phyloP scores from a whole-genome alignment of 2,113 vertebrate genomes.

The Gallinago paraguaiae region DNA sequence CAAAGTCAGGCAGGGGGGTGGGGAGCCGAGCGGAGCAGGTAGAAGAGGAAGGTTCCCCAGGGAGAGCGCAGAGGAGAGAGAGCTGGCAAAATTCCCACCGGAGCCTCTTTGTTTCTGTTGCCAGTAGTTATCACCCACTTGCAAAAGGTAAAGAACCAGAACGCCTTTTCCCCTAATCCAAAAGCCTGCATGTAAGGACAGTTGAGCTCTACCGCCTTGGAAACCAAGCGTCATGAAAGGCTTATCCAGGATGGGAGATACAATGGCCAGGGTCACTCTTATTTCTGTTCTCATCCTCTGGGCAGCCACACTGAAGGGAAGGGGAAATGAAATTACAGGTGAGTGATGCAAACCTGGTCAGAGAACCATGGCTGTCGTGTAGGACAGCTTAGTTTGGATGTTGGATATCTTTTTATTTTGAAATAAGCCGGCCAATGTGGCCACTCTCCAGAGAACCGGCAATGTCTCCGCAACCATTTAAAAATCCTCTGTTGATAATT shows the following conservation, averaged over 20 bases:
- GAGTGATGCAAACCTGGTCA: background rate
- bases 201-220: background rate
- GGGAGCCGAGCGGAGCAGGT: background rate
- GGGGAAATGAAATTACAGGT: slow-evolving; percentile 57
- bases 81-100: background rate
- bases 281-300: slow-evolving; percentile 26
- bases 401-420: background rate
- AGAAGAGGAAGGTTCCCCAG: background rate
- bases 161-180: background rate
- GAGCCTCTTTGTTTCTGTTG: slow-evolving; percentile 43
- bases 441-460: background rate
- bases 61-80: background rate
- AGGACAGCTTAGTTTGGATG: background rate
- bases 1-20: background rate
- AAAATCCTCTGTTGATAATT: background rate
- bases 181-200: background rate
- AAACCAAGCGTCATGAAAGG: background rate
- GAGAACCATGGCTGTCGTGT: background rate
- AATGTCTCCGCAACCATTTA: background rate
- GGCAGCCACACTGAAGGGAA: background rate
- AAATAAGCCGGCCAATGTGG: background rate
- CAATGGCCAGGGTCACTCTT: background rate
- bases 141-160: background rate
- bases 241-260: background rate
- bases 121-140: background rate